Evolutionary conservation across 2,113 vertebrate genomes (phyloP).

Genomic region (Ochotona curzoniae): DNA sequence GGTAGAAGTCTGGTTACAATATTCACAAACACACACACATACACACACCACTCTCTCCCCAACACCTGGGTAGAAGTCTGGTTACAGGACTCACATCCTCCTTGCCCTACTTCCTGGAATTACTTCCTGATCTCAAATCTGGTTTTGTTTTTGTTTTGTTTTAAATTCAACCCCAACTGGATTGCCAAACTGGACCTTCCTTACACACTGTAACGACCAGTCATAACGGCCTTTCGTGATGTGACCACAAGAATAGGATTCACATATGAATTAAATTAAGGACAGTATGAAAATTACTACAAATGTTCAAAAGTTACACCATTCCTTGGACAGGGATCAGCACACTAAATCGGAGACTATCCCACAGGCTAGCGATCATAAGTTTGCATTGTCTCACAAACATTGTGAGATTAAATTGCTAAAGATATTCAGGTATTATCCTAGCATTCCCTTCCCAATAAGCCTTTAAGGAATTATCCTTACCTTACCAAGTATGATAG

Average conservation of each 20-base stretch:
- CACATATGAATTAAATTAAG: not conserved
- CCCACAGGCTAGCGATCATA: not conserved
- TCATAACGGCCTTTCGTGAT: too few species aligned
- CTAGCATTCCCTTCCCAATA: slow-evolving; percentile 4
- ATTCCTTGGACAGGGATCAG: not conserved
- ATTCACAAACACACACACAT: too few species aligned
- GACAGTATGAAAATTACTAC: not conserved
- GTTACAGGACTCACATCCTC: not conserved
- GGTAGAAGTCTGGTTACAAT: too few species aligned
- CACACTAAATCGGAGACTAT: not conserved
- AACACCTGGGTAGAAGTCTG: too few species aligned
- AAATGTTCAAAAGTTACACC: not conserved
- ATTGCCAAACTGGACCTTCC: slow-evolving; percentile 17
- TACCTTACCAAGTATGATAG: not conserved
- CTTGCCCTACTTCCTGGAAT: not conserved
- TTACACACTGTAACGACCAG: too few species aligned
- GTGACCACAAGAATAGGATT: not conserved
- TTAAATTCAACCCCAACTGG: not conserved
- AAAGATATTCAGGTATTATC: not conserved
- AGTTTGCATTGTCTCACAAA: not conserved
- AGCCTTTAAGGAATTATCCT: not conserved
- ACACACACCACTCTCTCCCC: too few species aligned
- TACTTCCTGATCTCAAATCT: slow-evolving; percentile 29
- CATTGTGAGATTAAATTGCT: too few species aligned
- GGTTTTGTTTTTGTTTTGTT: too few species aligned